Base-by-base conservation (phyloP, 1,140 invertebrate species). In the Maniola jurtina region DNA sequence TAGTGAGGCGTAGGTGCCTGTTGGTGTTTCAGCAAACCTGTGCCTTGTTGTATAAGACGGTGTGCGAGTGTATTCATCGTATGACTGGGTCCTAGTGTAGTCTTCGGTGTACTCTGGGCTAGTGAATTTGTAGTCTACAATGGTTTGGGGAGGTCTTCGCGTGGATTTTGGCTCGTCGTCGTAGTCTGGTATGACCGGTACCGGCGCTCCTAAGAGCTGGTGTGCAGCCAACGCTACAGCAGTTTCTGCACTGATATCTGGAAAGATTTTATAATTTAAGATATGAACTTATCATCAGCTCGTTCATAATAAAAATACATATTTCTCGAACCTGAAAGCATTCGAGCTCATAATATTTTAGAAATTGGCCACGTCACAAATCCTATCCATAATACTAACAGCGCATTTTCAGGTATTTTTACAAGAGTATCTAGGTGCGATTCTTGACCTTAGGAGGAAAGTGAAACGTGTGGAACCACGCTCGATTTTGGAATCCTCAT, bases 221-320 rank as follows among this genome's bases (percentile, higher is more conserved):
- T 91, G 89, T 6, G 89, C 86, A 4, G 88, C 90, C 61, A 91
- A 80, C 2, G 90, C 90, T 56, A 91, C 77, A 6, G 89, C 89
- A 11, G 88, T 89, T 78, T 91, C 90, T 33, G 81, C 75, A 58
- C 68, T 82, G 56, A 79, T 68, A 67, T 86, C 88, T 90, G 80
- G 13, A 70, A 72, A 45, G 68, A 61, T 52, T n/a, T 11, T n/a
- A 45, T 45, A 11, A 45, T 35, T 52, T 56, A 6, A 38, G 14
- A 3, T 9, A 52, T 50, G 36, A 45, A 6, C 13, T 47, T 15
- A 64, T 56, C 16, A 57, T 48, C 1, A 38, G 6, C 13, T 11
- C 9, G 1, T 25, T 1, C 25, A 25, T 25, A 25, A 2, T 25
- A 2, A 25, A 2, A 25, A 25, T 25, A 25, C 25, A 1, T 25